Base-by-base conservation (phyloP, 2,888 invertebrate species). In the Cepaea hortensis region DNA sequence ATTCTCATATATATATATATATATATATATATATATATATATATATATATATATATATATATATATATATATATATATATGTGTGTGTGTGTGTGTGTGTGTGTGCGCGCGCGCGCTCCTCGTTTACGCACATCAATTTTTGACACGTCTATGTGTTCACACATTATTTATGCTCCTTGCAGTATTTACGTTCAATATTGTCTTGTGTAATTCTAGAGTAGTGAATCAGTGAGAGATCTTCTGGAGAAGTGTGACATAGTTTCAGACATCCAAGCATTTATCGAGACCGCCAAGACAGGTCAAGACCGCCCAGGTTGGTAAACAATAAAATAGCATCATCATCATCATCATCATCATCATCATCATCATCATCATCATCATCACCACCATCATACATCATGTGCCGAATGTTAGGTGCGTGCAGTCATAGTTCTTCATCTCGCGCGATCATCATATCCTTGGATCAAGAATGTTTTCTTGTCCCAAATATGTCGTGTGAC, bases 191-290 rank as follows among this genome's bases (percentile, higher is more conserved):
- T 82, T 73, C 35, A 23, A 23, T 4, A 7, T 68, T 70, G n/a
- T 11, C 65, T 70, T 18, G 68, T 75, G 20, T 48, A 7, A n/a
- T 73, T 48, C 20, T 65, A 85, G 85, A 61, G 80, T 35, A 81
- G 85, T 81, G 85, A 85, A 81, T n/a, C 46, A 3, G 75, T 85
- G 11, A 81, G 85, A 76, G 81, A 85, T n/a, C 65, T 81, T 73
- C 68, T 85, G 18, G 85, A 85, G 50, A 81, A 85, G 65, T 85
- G 85, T 81, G 85, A 85, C 20, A 81, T 85, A 11, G 76, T 85
- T 7, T 73, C 81, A 48, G 85, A 85, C 62, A 81, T 85, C 15
- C 81, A 85, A 68, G 85, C 81, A 68, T 85, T 81, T 46, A 81
- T 85, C n/a, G n/a, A 48, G 23, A n/a, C 35, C 48, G 73, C 70